Conservation (phyloP, 2,113 vertebrate genomes). For the Hiodon alosoides region DNA sequence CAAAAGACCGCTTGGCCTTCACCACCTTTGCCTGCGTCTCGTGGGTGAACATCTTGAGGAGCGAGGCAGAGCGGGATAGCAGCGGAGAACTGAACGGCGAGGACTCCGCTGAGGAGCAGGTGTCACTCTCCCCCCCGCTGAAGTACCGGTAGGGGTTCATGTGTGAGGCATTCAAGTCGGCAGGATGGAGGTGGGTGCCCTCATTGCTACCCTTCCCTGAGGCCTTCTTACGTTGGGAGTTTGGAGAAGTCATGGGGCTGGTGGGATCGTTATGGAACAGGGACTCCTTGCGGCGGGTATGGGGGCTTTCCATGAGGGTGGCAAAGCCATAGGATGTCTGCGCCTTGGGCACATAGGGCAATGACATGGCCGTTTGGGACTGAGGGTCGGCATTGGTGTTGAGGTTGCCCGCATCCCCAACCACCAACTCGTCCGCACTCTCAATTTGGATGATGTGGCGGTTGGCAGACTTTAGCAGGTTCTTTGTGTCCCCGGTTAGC, state of each 20-base stretch:
- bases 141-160: slow-evolving; percentile 86
- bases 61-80: slow-evolving; percentile 85
- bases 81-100: slow-evolving; percentile 88
- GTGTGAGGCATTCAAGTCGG: slow-evolving; percentile 68
- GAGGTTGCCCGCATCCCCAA: slow-evolving; percentile 40
- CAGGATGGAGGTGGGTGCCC: slow-evolving; percentile 58
- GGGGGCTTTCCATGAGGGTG: slow-evolving; percentile 89
- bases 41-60: slow-evolving; percentile 88
- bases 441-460: slow-evolving; percentile 94
- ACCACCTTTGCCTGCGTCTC: slow-evolving; percentile 74
- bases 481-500: slow-evolving; percentile 70
- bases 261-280: slow-evolving; percentile 89
- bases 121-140: slow-evolving; percentile 91
- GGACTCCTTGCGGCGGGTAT: slow-evolving; percentile 88
- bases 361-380: slow-evolving; percentile 81
- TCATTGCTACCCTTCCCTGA: slow-evolving; percentile 34
- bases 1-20: slow-evolving; percentile 19
- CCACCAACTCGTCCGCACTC: slow-evolving; percentile 77
- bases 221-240: slow-evolving; percentile 59
- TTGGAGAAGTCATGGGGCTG: slow-evolving; percentile 79
- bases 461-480: slow-evolving; percentile 71
- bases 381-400: slow-evolving; percentile 76
- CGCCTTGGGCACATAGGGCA: slow-evolving; percentile 88
- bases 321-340: slow-evolving; percentile 91
- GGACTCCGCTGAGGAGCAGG: slow-evolving; percentile 89